phyloP scores from a whole-genome alignment of 2,113 vertebrate genomes.

The Notarius lentiginosus region DNA sequence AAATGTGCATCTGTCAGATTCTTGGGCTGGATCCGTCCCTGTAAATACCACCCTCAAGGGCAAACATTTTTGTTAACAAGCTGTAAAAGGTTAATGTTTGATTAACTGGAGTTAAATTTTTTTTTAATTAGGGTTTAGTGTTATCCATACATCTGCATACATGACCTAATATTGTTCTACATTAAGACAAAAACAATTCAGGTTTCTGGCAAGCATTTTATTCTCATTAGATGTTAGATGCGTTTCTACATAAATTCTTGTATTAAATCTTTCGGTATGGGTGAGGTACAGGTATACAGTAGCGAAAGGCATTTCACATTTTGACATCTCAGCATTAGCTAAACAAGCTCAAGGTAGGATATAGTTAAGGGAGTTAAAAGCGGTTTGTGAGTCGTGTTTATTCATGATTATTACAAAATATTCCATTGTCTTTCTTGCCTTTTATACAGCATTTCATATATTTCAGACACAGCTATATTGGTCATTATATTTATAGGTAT shows the following conservation, averaged over 20 bases:
- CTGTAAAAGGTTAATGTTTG: not conserved
- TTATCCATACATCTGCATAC: not conserved
- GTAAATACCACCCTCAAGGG: not conserved
- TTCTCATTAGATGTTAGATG: constrained; percentile 36
- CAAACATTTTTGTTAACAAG: not conserved
- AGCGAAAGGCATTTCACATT: constrained; percentile 58
- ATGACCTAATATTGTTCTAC: not conserved
- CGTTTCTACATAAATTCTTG: not conserved
- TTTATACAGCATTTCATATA: constrained; percentile 18
- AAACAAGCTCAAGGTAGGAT: not conserved
- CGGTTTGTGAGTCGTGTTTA: not conserved
- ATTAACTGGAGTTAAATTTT: not conserved
- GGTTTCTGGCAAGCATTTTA: constrained; percentile 41
- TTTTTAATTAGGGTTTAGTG: not conserved
- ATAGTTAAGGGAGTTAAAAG: not conserved
- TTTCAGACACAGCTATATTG: not conserved
- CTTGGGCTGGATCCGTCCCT: no score
- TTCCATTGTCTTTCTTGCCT: constrained; percentile 18
- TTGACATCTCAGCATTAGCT: constrained; percentile 55
- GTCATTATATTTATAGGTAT: not conserved
- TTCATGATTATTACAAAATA: constrained; percentile 4
- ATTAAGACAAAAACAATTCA: constrained; percentile 12
- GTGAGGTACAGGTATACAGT: constrained; percentile 22
- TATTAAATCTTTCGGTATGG: not conserved
- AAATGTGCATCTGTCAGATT: no score